Conservation (phyloP, 2,888 invertebrate genomes). For the Mellilla xanthometata region DNA sequence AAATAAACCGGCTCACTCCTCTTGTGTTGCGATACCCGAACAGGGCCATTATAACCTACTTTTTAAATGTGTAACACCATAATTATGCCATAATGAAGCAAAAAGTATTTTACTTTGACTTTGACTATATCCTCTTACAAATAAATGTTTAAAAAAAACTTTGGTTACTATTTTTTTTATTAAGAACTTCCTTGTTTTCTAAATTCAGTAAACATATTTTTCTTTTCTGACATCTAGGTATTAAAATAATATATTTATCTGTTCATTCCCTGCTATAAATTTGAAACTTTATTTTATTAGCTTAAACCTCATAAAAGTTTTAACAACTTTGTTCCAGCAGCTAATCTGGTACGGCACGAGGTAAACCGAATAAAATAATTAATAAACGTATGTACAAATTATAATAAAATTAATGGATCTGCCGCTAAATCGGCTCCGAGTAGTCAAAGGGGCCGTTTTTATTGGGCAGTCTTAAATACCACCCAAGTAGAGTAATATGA, state of each 20-base stretch:
- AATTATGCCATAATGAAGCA: no score
- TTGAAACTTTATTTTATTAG: neutral
- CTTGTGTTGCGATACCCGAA: no score
- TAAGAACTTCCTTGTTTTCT: no score
- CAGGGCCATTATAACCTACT: no score
- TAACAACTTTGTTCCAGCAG: constrained; percentile 8
- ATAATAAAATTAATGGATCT: constrained; percentile 6
- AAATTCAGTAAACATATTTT: no score
- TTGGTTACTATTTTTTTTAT: no score
- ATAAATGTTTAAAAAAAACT: no score
- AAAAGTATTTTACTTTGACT: no score
- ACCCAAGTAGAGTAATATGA: constrained; percentile 1
- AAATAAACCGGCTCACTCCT: no score
- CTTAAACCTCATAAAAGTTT: constrained; percentile 1
- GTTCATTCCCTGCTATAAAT: neutral
- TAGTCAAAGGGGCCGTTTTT: constrained; percentile 13
- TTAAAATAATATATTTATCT: neutral
- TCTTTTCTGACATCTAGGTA: no score
- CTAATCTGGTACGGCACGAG: constrained; percentile 7
- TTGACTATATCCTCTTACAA: no score
- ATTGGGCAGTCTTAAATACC: constrained; percentile 12
- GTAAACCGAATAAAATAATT: constrained; percentile 3
- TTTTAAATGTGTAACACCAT: no score
- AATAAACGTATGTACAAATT: neutral
- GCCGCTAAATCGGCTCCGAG: neutral